Evolutionary conservation across 2,888 invertebrate species (phyloP), one percentile per base, ranked within the genome.

Genomic region (Drosophila peninsularis): DNA sequence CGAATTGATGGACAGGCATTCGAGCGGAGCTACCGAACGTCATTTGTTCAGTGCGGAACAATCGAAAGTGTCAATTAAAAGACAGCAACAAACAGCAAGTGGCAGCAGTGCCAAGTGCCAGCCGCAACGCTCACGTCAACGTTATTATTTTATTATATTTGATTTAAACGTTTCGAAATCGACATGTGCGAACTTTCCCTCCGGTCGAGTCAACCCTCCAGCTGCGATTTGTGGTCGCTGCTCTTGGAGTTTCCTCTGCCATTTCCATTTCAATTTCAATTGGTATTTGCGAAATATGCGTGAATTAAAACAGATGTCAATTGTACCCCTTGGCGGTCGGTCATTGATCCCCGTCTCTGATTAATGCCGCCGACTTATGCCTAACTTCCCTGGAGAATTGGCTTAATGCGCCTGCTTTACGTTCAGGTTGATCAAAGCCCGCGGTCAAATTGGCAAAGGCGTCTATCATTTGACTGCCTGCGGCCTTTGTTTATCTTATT

Each of bases 51-150:
- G 76, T 64, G 37, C 41, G 1, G 45, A 64, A 85, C 80, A 90
- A 81, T 81, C 82, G 88, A 81, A 90, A 90, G 89, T 89, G 84
- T 86, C 90, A 89, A 90, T 89, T 89, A 81, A 88, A 75, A 71
- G 70, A 60, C 69, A 70, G 65, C 70, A 64, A 68, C 60, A 68
- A 74, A 63, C 65, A 65, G 67, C 78, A 45, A 65, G 67, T 53
- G 67, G 57, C 74, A 71, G 75, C 69, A 77, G 70, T 7, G 21
- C 19, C 72, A 70, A 76, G 66, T 37, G 36, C 39, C 74, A 71
- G 74, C 68, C 68, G 67, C 47, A 65, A 65, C 61, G 24, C 45
- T 37, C 57, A 21, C 42, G 55, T 53, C 62, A 56, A 69, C 64
- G 58, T 72, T 84, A 80, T 76, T 75, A 82, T 82, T 84, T 80